Evolutionary conservation across 2,888 invertebrate genomes (phyloP), one percentile per base, ranked within the genome.

Genomic region (Lypha dubia): DNA sequence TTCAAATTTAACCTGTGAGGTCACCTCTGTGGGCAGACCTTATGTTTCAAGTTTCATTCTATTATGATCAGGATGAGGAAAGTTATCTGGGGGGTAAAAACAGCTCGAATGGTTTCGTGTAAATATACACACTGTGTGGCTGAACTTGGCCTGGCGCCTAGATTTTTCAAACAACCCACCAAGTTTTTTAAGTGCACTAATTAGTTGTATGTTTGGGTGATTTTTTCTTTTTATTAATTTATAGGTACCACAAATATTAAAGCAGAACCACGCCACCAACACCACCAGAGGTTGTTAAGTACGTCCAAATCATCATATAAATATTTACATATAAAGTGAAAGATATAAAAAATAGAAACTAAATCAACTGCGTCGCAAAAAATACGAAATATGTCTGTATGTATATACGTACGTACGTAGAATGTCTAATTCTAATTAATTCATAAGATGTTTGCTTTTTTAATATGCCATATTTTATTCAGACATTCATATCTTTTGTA

Each of bases 341-440:
- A 58, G 38, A 67, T 13, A 44, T 11, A 41, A 67, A 32, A 46
- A 41, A 44, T n/a, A n/a, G n/a, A 62, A 20, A 28, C 28, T 20
- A 53, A 65, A 58, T 24, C 32, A 58, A 65, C 38, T 81, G 74
- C 80, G 80, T 68, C 74, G 80, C 74, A 75, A 74, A 81, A 62
- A 75, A 81, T 75, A 53, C 15, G 3, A 53, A 67, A 53, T 51
- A n/a, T n/a, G n/a, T n/a, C n/a, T n/a, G n/a, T n/a, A n/a, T n/a
- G n/a, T n/a, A n/a, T n/a, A n/a, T n/a, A n/a, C n/a, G n/a, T n/a
- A n/a, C n/a, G n/a, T n/a, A n/a, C n/a, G n/a, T n/a, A 51, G 51
- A 58, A 51, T 74, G 13, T 73, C 20, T 62, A 60, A 38, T 49
- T 32, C 41, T 60, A 60, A 80, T 74, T 73, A 74, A 74, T 74